Percentiles rank a stretch among this genome's conserved stretches.
phyloP scores from a whole-genome alignment of 1,140 invertebrate genomes.

The Lordiphosa clarofinis region DNA sequence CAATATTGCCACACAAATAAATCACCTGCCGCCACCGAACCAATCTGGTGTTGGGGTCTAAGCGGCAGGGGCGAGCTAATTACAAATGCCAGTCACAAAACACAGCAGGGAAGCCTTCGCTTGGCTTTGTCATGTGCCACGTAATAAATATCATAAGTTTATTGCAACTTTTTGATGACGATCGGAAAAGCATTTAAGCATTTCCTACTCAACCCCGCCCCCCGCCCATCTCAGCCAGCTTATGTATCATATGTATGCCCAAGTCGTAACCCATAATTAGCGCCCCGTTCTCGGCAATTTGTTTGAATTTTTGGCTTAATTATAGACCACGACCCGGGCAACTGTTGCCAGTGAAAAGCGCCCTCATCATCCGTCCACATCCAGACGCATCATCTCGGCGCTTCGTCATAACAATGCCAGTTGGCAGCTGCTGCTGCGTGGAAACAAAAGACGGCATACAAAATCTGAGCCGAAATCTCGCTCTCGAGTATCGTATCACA shows the following conservation, averaged over 20 bases:
- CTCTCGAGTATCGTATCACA: slow-evolving; percentile 7
- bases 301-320: slow-evolving; percentile 39
- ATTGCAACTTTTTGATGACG: slow-evolving; percentile 31
- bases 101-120: slow-evolving; percentile 28
- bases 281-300: slow-evolving; percentile 14
- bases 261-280: slow-evolving; percentile 37
- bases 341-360: slow-evolving; percentile 35
- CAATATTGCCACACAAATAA: slow-evolving; percentile 15
- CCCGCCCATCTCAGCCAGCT: neutral
- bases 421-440: slow-evolving; percentile 32
- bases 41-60: too few relatives aligned
- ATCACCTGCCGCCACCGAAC: neutral
- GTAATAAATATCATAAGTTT: slow-evolving; percentile 50
- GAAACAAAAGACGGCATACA: slow-evolving; percentile 24
- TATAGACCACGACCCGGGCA: slow-evolving; percentile 40
- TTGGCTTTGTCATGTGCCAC: slow-evolving; percentile 32
- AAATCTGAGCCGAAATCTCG: slow-evolving; percentile 31
- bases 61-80: slow-evolving; percentile 37
- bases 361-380: slow-evolving; percentile 33
- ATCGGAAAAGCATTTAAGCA: slow-evolving; percentile 20
- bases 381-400: slow-evolving; percentile 7
- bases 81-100: slow-evolving; percentile 67
- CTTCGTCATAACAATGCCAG: slow-evolving; percentile 7
- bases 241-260: slow-evolving; percentile 4
- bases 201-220: neutral